These are phyloP conservation scores for Scyliorhinus canicula DNA, from an alignment of 2,797 vertebrate genomes.

Conservation along the genomic window DNA sequence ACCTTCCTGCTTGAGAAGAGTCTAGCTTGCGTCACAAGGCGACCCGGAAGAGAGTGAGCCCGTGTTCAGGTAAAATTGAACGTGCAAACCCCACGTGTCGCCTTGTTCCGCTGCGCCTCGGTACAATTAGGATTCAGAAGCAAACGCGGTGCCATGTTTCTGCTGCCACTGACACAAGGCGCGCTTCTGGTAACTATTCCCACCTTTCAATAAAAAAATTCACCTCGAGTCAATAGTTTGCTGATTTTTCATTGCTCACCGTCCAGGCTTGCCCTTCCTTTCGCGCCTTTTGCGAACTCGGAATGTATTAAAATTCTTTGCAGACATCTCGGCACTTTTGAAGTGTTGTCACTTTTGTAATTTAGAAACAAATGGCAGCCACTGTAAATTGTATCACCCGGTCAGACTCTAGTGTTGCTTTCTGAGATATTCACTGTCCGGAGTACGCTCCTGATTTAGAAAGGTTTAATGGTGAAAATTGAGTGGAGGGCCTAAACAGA, in stretches of 20 bases:
- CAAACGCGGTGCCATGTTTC: neutral
- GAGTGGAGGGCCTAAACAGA: neutral
- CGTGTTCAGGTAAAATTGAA: neutral
- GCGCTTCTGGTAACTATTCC: no score
- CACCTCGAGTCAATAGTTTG: neutral
- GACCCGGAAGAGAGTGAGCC: neutral
- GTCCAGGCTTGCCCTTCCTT: neutral
- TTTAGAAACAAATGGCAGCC: neutral
- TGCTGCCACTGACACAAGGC: neutral
- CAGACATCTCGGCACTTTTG: neutral
- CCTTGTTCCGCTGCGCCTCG: neutral
- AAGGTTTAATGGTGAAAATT: neutral
- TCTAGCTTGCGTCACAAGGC: neutral
- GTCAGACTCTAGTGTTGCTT: neutral
- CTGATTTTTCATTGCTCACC: neutral
- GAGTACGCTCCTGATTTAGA: neutral
- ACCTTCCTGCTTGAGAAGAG: neutral
- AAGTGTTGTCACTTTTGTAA: neutral
- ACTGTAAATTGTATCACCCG: neutral
- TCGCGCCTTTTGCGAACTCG: neutral
- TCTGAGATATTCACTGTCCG: neutral
- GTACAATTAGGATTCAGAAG: neutral
- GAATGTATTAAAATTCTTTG: neutral
- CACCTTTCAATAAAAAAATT: neutral
- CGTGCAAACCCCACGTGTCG: neutral